These are phyloP conservation scores for Acanthisitta chloris DNA, from an alignment of 2,113 vertebrate genomes.

Conservation along the genomic window DNA sequence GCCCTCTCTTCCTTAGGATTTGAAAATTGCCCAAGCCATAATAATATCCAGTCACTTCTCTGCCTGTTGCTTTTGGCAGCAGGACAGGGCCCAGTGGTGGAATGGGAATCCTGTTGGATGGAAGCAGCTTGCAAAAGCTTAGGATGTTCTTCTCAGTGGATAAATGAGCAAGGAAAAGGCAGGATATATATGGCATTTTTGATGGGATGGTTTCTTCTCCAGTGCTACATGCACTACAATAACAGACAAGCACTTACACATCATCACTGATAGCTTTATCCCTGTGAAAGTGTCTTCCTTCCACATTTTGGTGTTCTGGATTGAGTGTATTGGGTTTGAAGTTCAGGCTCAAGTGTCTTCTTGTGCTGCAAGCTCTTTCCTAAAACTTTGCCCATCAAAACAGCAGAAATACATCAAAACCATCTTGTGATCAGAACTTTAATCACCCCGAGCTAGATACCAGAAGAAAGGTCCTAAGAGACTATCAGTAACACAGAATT, in stretches of 20 bases:
- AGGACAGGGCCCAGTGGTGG: not conserved
- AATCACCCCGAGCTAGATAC: not conserved
- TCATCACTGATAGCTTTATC: not conserved
- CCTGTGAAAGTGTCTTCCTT: not conserved
- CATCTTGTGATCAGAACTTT: not conserved
- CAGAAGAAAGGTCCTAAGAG: not conserved
- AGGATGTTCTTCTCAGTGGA: not conserved
- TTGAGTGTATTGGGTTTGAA: not conserved
- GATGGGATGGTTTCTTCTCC: not conserved
- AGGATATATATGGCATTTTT: not conserved
- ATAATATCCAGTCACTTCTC: not conserved
- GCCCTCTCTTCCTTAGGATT: not conserved
- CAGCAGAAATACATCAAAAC: too few relatives aligned
- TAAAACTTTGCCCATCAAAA: not conserved
- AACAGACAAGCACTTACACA: not conserved
- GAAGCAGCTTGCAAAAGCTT: not conserved
- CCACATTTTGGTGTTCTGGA: not conserved
- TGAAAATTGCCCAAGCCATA: not conserved
- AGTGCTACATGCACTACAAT: not conserved
- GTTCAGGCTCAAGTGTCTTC: not conserved
- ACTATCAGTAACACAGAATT: not conserved
- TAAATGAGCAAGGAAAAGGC: not conserved
- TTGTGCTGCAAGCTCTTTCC: not conserved
- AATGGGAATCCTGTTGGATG: not conserved
- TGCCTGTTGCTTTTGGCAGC: not conserved